Percentiles rank a stretch among this genome's conserved stretches.
phyloP scores from a whole-genome alignment of 2,797 vertebrate species.

The Brachyrhaphis roseni region DNA sequence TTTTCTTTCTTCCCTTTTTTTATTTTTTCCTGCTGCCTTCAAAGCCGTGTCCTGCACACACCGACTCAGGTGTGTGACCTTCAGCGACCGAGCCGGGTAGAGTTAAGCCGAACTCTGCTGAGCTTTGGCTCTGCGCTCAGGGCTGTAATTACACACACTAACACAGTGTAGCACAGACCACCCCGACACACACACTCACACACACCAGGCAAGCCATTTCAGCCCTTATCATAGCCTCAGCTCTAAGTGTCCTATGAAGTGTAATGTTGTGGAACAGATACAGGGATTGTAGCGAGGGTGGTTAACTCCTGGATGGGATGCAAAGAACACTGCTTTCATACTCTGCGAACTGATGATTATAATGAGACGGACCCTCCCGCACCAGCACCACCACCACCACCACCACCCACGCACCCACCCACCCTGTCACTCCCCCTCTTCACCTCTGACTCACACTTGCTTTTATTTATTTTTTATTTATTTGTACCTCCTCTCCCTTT shows the following conservation, averaged over 20 bases:
- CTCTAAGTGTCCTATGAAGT: conserved; percentile 81
- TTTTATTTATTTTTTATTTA: background rate
- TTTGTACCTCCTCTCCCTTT: conserved; percentile 2
- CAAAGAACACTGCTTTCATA: conserved; percentile 83
- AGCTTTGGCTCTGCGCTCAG: conserved; percentile 65
- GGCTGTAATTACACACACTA: conserved; percentile 79
- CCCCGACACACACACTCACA: conserved; percentile 51
- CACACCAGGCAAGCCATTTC: conserved; percentile 58
- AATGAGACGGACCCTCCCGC: conserved; percentile 60
- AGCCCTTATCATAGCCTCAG: conserved; percentile 75
- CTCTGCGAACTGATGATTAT: conserved; percentile 76
- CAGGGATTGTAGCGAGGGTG: conserved; percentile 75
- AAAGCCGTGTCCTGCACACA: conserved; percentile 38
- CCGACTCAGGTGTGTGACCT: conserved; percentile 74
- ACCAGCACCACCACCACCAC: background rate
- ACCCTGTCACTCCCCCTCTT: conserved; percentile 22
- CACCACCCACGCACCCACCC: background rate
- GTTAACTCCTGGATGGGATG: conserved; percentile 82
- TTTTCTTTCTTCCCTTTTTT: too few relatives aligned
- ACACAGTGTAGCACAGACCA: conserved; percentile 48
- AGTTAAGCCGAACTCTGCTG: conserved; percentile 62
- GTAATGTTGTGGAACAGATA: conserved; percentile 82
- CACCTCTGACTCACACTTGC: conserved; percentile 55
- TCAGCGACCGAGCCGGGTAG: conserved; percentile 60
- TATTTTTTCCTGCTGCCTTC: conserved; percentile 28